phyloP scores from a whole-genome alignment of 2,888 invertebrate species.

The Cyrtodaria siliqua region DNA sequence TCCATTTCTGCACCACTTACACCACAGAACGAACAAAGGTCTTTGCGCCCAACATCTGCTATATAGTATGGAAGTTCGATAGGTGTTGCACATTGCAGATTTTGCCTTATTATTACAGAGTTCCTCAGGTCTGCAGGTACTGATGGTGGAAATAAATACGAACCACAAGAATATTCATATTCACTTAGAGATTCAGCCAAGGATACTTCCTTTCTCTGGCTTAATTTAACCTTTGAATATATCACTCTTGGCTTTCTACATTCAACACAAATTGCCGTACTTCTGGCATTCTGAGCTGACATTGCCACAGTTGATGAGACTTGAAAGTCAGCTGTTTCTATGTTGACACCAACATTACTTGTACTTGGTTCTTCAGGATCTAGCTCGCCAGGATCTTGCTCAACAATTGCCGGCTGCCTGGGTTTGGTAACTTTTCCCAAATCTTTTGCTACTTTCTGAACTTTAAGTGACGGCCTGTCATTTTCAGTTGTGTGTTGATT shows the following conservation, averaged over 20 bases:
- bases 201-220: background rate
- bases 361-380: no score
- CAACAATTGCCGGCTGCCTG: background rate
- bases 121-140: background rate
- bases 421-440: background rate
- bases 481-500: slow-evolving; percentile 18
- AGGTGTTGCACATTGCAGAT: slow-evolving; percentile 2
- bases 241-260: background rate
- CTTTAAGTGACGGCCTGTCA: slow-evolving; percentile 41
- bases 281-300: background rate
- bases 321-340: no score
- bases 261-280: background rate
- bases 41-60: background rate
- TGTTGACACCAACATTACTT: no score
- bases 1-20: no score
- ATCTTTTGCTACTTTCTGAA: no score
- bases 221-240: background rate
- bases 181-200: background rate
- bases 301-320: no score
- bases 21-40: slow-evolving; percentile 15
- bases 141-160: background rate
- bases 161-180: slow-evolving; percentile 6
- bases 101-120: background rate
- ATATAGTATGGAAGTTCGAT: slow-evolving; percentile 12
- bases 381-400: background rate